Base-by-base conservation (phyloP, 2,888 invertebrate genomes). In the Tenthredo livida region DNA sequence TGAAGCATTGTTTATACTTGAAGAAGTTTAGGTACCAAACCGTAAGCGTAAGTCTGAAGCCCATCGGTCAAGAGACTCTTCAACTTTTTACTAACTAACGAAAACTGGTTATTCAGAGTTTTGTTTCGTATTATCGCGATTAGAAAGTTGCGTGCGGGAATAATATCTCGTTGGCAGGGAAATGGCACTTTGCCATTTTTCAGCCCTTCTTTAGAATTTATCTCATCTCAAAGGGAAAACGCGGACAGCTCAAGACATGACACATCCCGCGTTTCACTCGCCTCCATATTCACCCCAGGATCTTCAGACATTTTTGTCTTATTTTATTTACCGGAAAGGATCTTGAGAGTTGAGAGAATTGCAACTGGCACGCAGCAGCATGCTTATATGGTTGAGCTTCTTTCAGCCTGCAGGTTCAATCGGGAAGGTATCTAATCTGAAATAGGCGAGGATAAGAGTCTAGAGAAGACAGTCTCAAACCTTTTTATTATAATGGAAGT, bases 31-130 rank as follows among this genome's bases (percentile, higher is more conserved):
- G 61, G 9, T 25, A 25, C 10, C 21, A 61, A 12, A 25, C 12
- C 25, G 25, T 61, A 10, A 25, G 10, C 25, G 25, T 61, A 10
- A 61, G 61, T 12, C 25, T 33, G 29, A 25, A 10, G 67, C 33
- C 67, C 33, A 67, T 67, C 67, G 67, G 29, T 67, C 67, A 67
- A 67, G 67, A 67, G 67, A 15, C 33, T 33, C 67, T 67, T 33
- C 67, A 67, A 67, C 67, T 67, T 4, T 15, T 15, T 12, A 67
- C 67, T 67, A 67, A 67, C 67, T 67, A 33, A 67, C 17, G 67
- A 15, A 25, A 67, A 21, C 10, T 10, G 61, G 21, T 61, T 25
- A 25, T 21, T 25, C 25, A 25, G 25, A 61, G 25, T 25, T 61
- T 61, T 61, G 9, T 25, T 61, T 61, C 25, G 12, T 61, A 25